phyloP scores from a whole-genome alignment of 2,113 vertebrate genomes.

The Thunnus maccoyii region DNA sequence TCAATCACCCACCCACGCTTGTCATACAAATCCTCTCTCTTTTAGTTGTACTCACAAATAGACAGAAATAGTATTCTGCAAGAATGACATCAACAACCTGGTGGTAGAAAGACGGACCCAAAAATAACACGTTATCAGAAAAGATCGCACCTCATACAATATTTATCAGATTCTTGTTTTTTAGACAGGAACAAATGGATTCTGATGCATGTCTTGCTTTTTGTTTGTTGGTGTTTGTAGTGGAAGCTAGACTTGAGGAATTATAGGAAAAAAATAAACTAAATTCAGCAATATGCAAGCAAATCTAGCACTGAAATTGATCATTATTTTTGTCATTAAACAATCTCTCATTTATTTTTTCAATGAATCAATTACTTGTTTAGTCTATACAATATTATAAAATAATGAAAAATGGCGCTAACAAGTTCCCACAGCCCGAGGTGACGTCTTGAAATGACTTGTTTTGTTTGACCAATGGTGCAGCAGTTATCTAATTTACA shows the following conservation, averaged over 20 bases:
- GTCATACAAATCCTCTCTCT: conserved; percentile 28
- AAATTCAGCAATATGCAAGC: not conserved
- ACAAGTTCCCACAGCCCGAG: not conserved
- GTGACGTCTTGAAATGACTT: not conserved
- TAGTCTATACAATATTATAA: not conserved
- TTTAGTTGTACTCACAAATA: conserved; percentile 13
- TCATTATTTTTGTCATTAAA: conserved; percentile 2
- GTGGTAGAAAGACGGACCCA: not conserved
- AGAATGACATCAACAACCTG: conserved; percentile 31
- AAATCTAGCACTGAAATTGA: not conserved
- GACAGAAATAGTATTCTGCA: not conserved
- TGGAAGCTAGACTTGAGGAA: not conserved
- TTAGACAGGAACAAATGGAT: not conserved
- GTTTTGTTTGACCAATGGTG: not conserved
- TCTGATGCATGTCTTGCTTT: not conserved
- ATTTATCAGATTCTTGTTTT: not conserved
- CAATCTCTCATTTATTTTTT: conserved; percentile 6
- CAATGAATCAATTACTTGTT: conserved; percentile 5
- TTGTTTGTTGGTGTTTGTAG: not conserved
- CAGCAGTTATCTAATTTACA: not conserved
- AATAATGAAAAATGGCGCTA: too few relatives aligned
- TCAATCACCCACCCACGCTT: conserved; percentile 51
- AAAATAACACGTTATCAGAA: not conserved
- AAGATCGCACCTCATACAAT: not conserved
- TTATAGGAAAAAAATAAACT: conserved; percentile 11